Percentiles rank a stretch among this genome's conserved stretches.
These are phyloP conservation scores for Pristionchus mayeri DNA, from an alignment of 2,888 invertebrate genomes.

Conservation along the genomic window DNA sequence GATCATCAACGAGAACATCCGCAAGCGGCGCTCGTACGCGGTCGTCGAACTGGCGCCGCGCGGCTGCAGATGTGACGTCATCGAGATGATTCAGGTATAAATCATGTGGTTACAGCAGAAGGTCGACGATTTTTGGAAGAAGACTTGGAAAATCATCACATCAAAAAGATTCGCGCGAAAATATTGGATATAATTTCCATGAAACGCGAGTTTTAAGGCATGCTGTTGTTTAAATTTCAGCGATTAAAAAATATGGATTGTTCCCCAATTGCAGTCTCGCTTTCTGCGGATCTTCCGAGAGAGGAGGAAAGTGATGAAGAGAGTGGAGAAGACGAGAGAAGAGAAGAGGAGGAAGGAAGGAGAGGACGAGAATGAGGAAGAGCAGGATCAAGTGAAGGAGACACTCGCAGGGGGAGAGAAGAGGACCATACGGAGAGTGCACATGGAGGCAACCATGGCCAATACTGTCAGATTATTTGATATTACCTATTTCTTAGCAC, in stretches of 20 bases:
- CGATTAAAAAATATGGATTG: not conserved
- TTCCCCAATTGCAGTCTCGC: not conserved
- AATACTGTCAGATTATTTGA: no score
- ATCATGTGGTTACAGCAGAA: no score
- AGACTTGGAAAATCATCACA: no score
- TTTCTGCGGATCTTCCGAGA: not conserved
- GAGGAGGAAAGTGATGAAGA: not conserved
- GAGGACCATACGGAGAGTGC: not conserved
- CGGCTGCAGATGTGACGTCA: conserved; percentile 61
- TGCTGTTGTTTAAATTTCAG: not conserved
- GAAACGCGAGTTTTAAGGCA: not conserved
- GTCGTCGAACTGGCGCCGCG: conserved; percentile 64
- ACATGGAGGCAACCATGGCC: not conserved
- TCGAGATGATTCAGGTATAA: conserved; percentile 46
- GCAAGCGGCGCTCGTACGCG: conserved; percentile 59
- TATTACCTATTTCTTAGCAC: no score
- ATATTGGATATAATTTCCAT: no score
- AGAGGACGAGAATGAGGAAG: not conserved
- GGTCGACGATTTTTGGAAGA: no score
- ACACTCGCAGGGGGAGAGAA: not conserved
- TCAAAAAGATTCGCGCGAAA: no score
- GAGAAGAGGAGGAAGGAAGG: conserved; percentile 20
- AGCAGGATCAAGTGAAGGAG: not conserved
- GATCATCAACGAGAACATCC: conserved; percentile 47
- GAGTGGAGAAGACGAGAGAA: conserved; percentile 1